Conservation (phyloP, 1,140 invertebrate genomes). For the Chelonus insularis region DNA sequence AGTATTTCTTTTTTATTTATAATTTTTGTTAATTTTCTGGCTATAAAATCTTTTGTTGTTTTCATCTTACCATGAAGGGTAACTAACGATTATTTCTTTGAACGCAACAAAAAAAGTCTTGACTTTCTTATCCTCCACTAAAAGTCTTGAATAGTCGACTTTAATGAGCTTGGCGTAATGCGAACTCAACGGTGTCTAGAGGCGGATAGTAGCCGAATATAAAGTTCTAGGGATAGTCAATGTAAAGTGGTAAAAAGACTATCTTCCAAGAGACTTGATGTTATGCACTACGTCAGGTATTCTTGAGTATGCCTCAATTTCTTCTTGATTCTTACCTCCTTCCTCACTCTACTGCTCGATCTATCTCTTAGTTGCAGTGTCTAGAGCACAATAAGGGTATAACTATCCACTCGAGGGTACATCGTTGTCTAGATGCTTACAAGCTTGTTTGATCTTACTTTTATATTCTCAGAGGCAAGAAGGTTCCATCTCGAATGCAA, state of each 20-base stretch:
- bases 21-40: too few species aligned
- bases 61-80: not conserved
- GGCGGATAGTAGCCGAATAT: constrained; percentile 9
- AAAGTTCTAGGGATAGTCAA: not conserved
- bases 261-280: not conserved
- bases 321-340: not conserved
- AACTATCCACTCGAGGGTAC: not conserved
- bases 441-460: not conserved
- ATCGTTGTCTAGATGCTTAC: not conserved
- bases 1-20: too few species aligned
- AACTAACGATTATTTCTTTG: not conserved
- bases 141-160: constrained; percentile 2
- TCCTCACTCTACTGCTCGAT: not conserved
- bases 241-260: not conserved
- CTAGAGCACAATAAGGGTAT: not conserved
- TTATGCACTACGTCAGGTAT: not conserved
- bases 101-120: too few species aligned
- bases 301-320: not conserved
- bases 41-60: too few species aligned
- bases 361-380: not conserved
- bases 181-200: constrained; percentile 21
- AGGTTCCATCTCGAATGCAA: too few species aligned
- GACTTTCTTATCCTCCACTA: not conserved
- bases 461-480: too few species aligned
- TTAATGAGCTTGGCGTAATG: constrained; percentile 15